Conservation (phyloP, 2,113 vertebrate genomes). For the Cheirogaleus medius region DNA sequence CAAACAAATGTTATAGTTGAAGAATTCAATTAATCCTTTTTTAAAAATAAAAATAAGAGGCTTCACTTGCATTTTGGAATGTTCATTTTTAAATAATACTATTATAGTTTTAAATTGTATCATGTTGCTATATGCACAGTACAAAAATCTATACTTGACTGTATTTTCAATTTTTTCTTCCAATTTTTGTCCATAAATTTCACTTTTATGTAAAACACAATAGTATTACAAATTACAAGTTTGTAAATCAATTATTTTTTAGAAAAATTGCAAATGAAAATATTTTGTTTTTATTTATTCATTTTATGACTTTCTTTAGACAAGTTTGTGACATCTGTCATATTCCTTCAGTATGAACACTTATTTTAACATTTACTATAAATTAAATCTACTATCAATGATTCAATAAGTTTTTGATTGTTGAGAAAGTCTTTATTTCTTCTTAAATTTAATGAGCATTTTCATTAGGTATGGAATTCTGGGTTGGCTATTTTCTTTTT, state of each 20-base stretch:
- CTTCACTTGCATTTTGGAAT: neutral
- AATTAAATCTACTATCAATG: neutral
- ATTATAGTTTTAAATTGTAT: neutral
- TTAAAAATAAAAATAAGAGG: neutral
- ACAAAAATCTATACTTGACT: neutral
- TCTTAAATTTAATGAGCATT: neutral
- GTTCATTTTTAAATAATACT: neutral
- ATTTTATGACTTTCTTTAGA: neutral
- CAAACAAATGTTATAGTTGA: neutral
- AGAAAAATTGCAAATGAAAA: neutral
- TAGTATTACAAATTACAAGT: neutral
- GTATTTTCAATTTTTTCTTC: neutral
- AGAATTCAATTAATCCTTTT: neutral
- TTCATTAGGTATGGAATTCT: neutral
- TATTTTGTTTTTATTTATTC: neutral
- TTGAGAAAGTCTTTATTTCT: neutral
- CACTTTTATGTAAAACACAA: neutral
- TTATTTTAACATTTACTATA: neutral
- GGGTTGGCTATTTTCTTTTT: neutral
- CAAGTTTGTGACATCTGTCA: neutral
- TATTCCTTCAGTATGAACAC: neutral
- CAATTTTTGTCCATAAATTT: neutral
- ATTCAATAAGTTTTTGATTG: neutral
- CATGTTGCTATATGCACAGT: neutral
- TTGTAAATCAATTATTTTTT: neutral